Percentiles rank a stretch among this genome's conserved stretches.
Evolutionary conservation across 1,140 invertebrate species (phyloP).

Genomic region (Drosophila santomea): DNA sequence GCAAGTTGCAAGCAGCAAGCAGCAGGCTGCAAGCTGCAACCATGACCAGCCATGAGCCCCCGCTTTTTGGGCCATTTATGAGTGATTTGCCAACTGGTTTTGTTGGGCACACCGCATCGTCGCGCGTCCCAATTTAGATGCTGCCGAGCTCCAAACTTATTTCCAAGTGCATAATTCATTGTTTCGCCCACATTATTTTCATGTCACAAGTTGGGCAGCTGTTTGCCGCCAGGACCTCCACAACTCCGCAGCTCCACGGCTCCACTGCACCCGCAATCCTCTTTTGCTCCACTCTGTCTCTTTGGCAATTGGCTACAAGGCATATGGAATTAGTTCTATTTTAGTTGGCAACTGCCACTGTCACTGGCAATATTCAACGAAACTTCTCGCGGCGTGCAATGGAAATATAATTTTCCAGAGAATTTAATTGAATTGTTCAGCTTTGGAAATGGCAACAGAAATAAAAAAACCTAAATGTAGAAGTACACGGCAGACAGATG

Average conservation of each 20-base stretch:
- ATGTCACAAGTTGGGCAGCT: slow-evolving; percentile 76
- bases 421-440: slow-evolving; percentile 69
- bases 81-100: slow-evolving; percentile 77
- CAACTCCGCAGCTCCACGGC: neutral
- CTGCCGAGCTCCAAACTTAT: slow-evolving; percentile 70
- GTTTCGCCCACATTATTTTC: slow-evolving; percentile 81
- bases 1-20: slow-evolving; percentile 20
- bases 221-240: slow-evolving; percentile 14
- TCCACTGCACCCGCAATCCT: neutral
- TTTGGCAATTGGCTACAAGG: slow-evolving; percentile 70
- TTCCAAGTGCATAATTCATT: slow-evolving; percentile 82
- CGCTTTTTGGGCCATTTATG: slow-evolving; percentile 71
- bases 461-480: neutral
- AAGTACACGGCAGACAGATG: slow-evolving; percentile 12
- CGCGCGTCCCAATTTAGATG: slow-evolving; percentile 64
- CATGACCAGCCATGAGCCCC: slow-evolving; percentile 30
- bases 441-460: slow-evolving; percentile 22
- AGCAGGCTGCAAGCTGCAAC: slow-evolving; percentile 14
- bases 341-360: slow-evolving; percentile 54
- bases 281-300: neutral
- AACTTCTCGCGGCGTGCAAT: slow-evolving; percentile 45
- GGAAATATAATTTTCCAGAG: slow-evolving; percentile 58
- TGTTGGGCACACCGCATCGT: slow-evolving; percentile 48
- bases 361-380: slow-evolving; percentile 61
- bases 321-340: slow-evolving; percentile 79